These are phyloP conservation scores for Coracias cyanogaster DNA, from an alignment of 2,797 vertebrate genomes.

Conservation along the genomic window DNA sequence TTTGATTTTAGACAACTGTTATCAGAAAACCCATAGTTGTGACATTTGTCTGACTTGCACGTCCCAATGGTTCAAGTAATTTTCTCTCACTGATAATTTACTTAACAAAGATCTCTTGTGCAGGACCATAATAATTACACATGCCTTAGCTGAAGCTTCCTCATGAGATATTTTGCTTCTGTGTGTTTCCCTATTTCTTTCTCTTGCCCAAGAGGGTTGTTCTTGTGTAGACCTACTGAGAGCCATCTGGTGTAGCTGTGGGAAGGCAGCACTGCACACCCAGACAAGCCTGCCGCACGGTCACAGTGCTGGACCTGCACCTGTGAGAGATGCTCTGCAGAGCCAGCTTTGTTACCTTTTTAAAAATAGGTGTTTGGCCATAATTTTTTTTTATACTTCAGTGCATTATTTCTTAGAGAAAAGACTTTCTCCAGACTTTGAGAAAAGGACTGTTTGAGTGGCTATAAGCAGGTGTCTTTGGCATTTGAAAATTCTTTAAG, in stretches of 20 bases:
- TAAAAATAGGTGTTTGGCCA: background rate
- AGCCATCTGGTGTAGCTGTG: constrained; percentile 30
- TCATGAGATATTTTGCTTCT: background rate
- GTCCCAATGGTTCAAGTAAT: background rate
- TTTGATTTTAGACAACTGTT: background rate
- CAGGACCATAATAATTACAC: background rate
- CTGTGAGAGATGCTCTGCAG: background rate
- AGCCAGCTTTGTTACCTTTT: background rate
- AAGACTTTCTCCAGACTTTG: background rate
- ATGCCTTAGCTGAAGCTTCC: background rate
- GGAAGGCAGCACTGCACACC: background rate
- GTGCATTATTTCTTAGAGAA: background rate
- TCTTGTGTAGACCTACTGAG: background rate
- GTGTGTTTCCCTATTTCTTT: background rate
- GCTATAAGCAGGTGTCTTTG: background rate
- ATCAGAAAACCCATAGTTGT: background rate
- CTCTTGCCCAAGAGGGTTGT: background rate
- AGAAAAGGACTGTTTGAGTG: background rate
- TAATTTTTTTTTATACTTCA: background rate
- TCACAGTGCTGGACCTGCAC: background rate
- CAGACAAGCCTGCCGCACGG: background rate
- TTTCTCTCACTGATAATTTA: background rate
- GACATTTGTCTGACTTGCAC: background rate
- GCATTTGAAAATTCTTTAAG: background rate
- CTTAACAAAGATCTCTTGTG: background rate